These are phyloP conservation scores for Petrocephalus schoutedeni DNA, from an alignment of 2,797 vertebrate genomes.

Conservation along the genomic window DNA sequence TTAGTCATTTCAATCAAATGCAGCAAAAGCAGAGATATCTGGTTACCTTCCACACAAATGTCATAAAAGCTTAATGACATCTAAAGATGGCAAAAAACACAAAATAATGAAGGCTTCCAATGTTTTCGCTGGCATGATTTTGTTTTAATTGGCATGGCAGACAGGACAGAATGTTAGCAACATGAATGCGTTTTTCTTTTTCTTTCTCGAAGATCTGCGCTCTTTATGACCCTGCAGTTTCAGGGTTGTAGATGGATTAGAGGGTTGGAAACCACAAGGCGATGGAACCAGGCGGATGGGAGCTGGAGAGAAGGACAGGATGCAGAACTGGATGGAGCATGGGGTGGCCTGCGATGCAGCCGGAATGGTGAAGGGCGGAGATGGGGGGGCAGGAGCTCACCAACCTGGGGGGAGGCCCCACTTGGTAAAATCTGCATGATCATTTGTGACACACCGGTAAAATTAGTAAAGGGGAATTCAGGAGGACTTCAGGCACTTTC, in stretches of 20 bases:
- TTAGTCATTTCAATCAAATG: background rate
- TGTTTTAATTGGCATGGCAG: conserved; percentile 9
- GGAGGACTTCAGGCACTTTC: background rate
- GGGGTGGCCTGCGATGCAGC: background rate
- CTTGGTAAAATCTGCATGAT: background rate
- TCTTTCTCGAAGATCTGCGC: background rate
- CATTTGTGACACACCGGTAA: background rate
- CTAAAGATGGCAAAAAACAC: background rate
- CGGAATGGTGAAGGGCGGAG: background rate
- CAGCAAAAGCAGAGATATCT: background rate
- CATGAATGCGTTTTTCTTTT: background rate
- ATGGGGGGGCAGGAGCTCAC: background rate
- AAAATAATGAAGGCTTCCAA: background rate
- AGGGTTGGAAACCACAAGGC: conserved; percentile 8
- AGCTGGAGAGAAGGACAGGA: background rate
- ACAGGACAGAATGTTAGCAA: background rate
- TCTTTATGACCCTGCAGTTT: background rate
- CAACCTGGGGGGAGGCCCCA: too few relatives aligned
- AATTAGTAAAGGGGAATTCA: background rate
- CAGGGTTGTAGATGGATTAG: conserved; percentile 11
- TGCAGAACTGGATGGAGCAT: background rate
- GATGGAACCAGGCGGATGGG: background rate
- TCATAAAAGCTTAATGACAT: background rate
- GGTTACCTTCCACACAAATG: background rate
- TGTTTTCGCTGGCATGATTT: background rate